A percentile compares a stretch with the other conserved stretches of the same genome.
These are phyloP conservation scores for Synanceia verrucosa DNA, from an alignment of 2,797 vertebrate genomes.

Conservation along the genomic window DNA sequence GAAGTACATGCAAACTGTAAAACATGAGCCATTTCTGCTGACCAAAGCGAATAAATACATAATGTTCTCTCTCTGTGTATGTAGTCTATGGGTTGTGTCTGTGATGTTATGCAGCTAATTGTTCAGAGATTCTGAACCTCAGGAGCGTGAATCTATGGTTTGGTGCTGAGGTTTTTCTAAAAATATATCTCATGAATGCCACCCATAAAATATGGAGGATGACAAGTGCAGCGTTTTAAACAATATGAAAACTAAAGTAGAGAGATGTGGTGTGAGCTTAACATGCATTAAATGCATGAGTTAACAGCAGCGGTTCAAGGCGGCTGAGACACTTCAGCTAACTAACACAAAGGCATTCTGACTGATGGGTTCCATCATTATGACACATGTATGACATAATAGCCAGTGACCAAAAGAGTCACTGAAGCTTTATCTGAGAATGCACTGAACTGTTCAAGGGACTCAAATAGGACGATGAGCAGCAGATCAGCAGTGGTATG, in stretches of 20 bases:
- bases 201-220: slow-evolving; percentile 2
- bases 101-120: neutral
- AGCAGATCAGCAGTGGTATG: too few relatives aligned
- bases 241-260: neutral
- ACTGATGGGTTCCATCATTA: too few relatives aligned
- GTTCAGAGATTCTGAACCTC: neutral
- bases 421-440: too few relatives aligned
- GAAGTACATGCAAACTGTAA: neutral
- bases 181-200: neutral
- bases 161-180: neutral
- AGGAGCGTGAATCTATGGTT: neutral
- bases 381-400: too few relatives aligned
- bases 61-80: neutral
- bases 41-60: neutral
- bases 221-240: neutral
- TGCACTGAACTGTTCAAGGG: too few relatives aligned
- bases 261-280: neutral
- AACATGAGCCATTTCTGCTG: neutral
- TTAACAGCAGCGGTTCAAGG: neutral
- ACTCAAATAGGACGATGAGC: too few relatives aligned
- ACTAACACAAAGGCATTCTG: too few relatives aligned
- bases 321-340: too few relatives aligned
- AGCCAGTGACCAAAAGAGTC: too few relatives aligned
- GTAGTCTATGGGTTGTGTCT: neutral
- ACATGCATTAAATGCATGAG: neutral